Conservation (phyloP, 1,140 invertebrate species). For the Forficula auricularia region DNA sequence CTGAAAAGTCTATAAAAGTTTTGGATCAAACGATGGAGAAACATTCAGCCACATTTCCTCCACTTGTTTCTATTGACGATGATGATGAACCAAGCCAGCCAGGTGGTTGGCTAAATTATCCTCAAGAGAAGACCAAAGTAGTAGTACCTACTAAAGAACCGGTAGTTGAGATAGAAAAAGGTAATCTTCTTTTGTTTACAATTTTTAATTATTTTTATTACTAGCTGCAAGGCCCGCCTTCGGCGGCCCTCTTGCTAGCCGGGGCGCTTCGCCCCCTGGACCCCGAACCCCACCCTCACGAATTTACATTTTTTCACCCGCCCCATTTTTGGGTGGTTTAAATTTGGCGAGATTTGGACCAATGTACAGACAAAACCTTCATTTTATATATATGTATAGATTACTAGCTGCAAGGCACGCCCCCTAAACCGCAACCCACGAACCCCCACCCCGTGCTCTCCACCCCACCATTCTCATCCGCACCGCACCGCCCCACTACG, state of each 20-base stretch:
- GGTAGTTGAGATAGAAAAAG: slow-evolving; percentile 4
- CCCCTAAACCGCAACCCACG: no score
- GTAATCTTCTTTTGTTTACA: background rate
- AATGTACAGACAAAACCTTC: no score
- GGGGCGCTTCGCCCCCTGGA: no score
- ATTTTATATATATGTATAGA: no score
- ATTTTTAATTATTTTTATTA: background rate
- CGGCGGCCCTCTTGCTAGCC: background rate
- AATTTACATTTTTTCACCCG: no score
- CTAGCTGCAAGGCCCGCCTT: background rate
- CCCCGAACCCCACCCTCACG: no score
- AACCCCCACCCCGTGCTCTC: no score
- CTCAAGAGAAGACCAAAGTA: slow-evolving; percentile 6
- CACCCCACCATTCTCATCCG: no score
- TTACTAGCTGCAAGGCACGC: no score
- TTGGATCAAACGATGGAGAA: slow-evolving; percentile 36
- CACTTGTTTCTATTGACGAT: slow-evolving; percentile 12
- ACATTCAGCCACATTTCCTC: slow-evolving; percentile 16
- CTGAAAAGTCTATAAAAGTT: slow-evolving; percentile 37
- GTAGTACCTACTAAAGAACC: slow-evolving; percentile 5
- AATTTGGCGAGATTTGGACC: no score
- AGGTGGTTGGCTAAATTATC: slow-evolving; percentile 7
- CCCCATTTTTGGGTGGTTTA: no score
- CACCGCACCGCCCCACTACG: no score
- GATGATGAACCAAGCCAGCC: slow-evolving; percentile 6